Conservation (phyloP, 1,140 invertebrate species). For the Rhagoletis zephyria region DNA sequence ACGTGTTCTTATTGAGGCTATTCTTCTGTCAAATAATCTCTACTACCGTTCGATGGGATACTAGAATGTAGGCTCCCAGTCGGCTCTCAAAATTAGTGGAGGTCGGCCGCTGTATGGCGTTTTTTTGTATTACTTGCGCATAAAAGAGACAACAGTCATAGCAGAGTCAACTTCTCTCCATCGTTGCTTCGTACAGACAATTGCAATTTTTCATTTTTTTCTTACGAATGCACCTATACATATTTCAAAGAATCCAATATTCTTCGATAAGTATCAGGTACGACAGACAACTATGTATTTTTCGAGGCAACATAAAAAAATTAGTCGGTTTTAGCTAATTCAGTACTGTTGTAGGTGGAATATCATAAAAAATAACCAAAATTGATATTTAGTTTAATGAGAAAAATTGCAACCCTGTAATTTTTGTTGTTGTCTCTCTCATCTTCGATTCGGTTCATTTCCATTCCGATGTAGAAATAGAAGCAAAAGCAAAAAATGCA, state of each 20-base stretch:
- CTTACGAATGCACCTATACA: no score
- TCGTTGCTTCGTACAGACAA: background rate
- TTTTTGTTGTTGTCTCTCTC: conserved; percentile 13
- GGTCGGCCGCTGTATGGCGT: conserved; percentile 24
- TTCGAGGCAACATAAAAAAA: no score
- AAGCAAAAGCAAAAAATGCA: conserved; percentile 70
- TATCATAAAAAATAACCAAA: background rate
- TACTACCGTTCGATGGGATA: background rate
- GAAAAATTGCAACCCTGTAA: conserved; percentile 34
- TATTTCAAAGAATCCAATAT: no score
- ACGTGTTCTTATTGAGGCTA: background rate
- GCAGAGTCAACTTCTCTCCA: background rate
- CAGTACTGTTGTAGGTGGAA: no score
- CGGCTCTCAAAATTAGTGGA: background rate
- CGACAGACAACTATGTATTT: no score
- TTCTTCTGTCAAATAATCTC: conserved; percentile 4
- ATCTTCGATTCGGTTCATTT: conserved; percentile 49
- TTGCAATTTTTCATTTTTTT: no score
- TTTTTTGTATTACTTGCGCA: background rate
- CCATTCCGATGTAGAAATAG: conserved; percentile 49
- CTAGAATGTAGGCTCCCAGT: background rate
- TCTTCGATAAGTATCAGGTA: no score
- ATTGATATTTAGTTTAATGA: background rate
- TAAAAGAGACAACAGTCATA: background rate
- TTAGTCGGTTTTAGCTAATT: no score